Conservation (phyloP, 2,797 vertebrate species). For the Euthynnus affinis region DNA sequence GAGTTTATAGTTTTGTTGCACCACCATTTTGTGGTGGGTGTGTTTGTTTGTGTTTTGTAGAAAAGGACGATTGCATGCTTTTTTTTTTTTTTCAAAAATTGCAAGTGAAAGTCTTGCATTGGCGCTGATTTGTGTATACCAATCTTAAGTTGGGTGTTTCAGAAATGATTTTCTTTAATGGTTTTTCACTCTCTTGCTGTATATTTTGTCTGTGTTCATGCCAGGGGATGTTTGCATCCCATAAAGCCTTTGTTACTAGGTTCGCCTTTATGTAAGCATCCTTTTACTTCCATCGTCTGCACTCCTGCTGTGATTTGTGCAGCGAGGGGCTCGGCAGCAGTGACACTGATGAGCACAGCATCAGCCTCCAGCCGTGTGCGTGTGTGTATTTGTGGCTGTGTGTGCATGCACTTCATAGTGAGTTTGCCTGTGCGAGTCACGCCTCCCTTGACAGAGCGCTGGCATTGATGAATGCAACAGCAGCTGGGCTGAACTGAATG, state of each 20-base stretch:
- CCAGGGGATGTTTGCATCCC: slow-evolving; percentile 58
- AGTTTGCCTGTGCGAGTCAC: slow-evolving; percentile 60
- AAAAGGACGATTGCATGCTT: slow-evolving; percentile 10
- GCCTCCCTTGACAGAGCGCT: slow-evolving; percentile 66
- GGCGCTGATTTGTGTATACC: background rate
- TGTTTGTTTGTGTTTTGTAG: slow-evolving; percentile 23
- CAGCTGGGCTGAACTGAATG: slow-evolving; percentile 62
- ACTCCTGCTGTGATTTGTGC: slow-evolving; percentile 72
- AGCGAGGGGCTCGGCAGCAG: slow-evolving; percentile 58
- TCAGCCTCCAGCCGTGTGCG: slow-evolving; percentile 66
- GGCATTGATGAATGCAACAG: slow-evolving; percentile 71
- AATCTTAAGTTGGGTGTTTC: slow-evolving; percentile 27
- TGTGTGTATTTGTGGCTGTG: slow-evolving; percentile 34
- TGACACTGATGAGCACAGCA: slow-evolving; percentile 78
- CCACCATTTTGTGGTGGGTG: slow-evolving; percentile 51
- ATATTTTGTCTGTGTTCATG: slow-evolving; percentile 50
- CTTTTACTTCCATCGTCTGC: slow-evolving; percentile 54
- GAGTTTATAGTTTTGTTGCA: slow-evolving; percentile 9
- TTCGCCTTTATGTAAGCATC: slow-evolving; percentile 65
- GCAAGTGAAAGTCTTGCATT: slow-evolving; percentile 24
- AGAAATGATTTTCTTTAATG: slow-evolving; percentile 7
- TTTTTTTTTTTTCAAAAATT: slow-evolving; percentile 24
- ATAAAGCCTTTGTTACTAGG: slow-evolving; percentile 56
- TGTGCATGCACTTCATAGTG: slow-evolving; percentile 49
- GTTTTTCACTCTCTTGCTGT: background rate